These are phyloP conservation scores for Ctenomys sociabilis DNA, from an alignment of 2,113 vertebrate species.

Conservation along the genomic window DNA sequence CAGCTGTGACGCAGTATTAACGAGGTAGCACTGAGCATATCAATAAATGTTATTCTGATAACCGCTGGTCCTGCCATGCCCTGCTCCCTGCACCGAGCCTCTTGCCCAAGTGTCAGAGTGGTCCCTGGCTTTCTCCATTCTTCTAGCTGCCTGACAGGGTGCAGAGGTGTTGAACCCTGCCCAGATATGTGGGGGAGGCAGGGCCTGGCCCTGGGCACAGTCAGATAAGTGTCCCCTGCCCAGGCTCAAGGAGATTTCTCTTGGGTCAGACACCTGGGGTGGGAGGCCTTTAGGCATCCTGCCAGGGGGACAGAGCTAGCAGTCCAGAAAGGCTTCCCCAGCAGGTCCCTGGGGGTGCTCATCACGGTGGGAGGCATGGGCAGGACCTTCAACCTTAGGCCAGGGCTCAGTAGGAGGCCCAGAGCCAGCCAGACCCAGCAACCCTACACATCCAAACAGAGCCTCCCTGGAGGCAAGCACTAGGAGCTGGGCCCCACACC, in stretches of 20 bases:
- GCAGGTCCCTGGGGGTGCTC: neutral
- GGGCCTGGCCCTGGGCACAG: neutral
- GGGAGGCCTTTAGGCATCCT: neutral
- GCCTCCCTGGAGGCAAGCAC: neutral
- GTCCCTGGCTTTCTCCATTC: neutral
- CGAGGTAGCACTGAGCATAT: conserved; percentile 86
- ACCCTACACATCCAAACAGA: neutral
- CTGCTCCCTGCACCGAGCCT: neutral
- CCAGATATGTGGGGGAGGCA: neutral
- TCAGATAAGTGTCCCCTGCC: rapidly evolving
- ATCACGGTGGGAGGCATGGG: rapidly evolving
- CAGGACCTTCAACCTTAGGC: neutral
- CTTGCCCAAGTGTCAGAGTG: neutral
- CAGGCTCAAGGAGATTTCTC: neutral
- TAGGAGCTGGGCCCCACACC: neutral
- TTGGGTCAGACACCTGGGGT: neutral
- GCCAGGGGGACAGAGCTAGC: too few relatives aligned
- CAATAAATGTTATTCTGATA: conserved; percentile 89
- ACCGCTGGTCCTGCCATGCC: neutral
- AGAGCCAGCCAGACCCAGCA: neutral
- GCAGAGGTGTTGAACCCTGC: neutral
- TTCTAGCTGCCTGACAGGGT: neutral
- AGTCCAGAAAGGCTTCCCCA: neutral
- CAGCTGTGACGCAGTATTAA: conserved; percentile 82
- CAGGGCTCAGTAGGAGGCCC: neutral